Base-by-base conservation (phyloP, 2,888 invertebrate genomes). In the Drosophila rubida region DNA sequence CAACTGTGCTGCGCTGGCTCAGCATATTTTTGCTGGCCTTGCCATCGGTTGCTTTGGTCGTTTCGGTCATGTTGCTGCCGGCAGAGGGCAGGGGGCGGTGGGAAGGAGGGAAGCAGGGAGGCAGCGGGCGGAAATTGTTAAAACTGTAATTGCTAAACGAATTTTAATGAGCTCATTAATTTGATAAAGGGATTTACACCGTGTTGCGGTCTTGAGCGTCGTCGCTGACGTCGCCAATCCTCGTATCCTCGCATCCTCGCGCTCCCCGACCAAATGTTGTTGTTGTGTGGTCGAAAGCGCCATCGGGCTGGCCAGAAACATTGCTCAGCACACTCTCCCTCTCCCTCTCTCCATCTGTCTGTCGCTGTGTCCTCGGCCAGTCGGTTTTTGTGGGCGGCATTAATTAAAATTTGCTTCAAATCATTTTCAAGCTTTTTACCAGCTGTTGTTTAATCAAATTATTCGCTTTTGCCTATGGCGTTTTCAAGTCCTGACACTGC, bases 101-200 rank as follows among this genome's bases (percentile, higher is more conserved):
- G n/a, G n/a, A n/a, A n/a, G n/a, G n/a, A n/a, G n/a, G n/a, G n/a
- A n/a, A n/a, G n/a, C n/a, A n/a, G n/a, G n/a, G n/a, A n/a, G 6
- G 22, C 23, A 39, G 27, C 39, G 55, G 70, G 65, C 83, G 88
- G 77, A 87, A 86, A 89, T 81, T 88, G 82, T 89, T 88, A 84
- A 87, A 89, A 89, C 89, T 87, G 78, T 89, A 89, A 89, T 89
- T 89, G 88, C 89, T 89, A 88, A 89, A 88, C 90, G 89, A 87
- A 89, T 88, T 89, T 89, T 89, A 89, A 89, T 88, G 90, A 89
- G 88, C 89, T 89, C 90, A 89, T 89, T 89, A 89, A 89, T 89
- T 89, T 89, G 85, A 89, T 86, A 89, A 89, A 89, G 79, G 84
- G 87, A 87, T 88, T 88, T 88, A 85, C 80, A 88, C 75, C 76